Evolutionary conservation across 2,888 invertebrate species (phyloP).

Genomic region (Papilio gigon): DNA sequence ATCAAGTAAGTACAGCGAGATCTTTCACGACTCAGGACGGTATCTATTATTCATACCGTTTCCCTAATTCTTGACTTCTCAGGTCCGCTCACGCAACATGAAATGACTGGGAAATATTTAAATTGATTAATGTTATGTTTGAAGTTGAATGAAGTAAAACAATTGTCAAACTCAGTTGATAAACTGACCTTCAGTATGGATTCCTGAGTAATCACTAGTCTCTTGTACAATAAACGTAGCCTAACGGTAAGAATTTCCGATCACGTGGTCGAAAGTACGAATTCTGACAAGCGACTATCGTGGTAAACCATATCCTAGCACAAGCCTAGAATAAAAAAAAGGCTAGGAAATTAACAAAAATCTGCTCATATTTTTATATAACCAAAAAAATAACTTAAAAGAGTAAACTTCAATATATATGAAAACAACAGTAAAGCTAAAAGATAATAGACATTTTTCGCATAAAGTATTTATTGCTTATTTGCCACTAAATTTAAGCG

Average conservation of each 20-base stretch:
- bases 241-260: too few species aligned
- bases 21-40: slow-evolving; percentile 29
- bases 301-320: too few species aligned
- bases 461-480: not conserved
- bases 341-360: too few species aligned
- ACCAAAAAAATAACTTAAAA: too few species aligned
- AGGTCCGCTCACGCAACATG: slow-evolving; percentile 24
- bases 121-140: not conserved
- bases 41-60: slow-evolving; percentile 34
- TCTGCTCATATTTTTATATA: too few species aligned
- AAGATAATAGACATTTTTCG: not conserved
- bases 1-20: slow-evolving; percentile 21
- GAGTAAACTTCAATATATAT: not conserved
- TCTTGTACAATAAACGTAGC: too few species aligned
- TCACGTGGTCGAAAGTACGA: too few species aligned
- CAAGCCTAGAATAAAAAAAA: too few species aligned
- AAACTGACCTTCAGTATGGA: not conserved
- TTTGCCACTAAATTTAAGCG: not conserved
- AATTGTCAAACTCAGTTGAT: too few species aligned
- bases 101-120: slow-evolving; percentile 11
- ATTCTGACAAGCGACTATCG: too few species aligned
- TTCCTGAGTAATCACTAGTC: too few species aligned
- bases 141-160: not conserved
- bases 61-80: slow-evolving; percentile 16
- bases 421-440: not conserved